phyloP scores from a whole-genome alignment of 2,797 vertebrate species.

The Urocyon cinereoargenteus region DNA sequence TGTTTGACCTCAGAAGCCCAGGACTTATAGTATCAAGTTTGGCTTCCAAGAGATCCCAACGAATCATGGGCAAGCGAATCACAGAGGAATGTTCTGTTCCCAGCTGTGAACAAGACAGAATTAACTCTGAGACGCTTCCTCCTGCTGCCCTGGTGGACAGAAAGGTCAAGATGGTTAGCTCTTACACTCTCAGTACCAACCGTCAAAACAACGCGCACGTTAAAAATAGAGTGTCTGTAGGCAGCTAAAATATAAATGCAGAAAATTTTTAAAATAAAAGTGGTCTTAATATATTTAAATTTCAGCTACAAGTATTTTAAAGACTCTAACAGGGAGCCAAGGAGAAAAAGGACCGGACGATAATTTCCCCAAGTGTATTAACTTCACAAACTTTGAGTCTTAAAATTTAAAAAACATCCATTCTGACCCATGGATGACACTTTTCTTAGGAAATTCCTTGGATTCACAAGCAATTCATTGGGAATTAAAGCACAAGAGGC shows the following conservation, averaged over 20 bases:
- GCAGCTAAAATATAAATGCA: constrained; percentile 75
- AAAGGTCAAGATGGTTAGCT: constrained; percentile 92
- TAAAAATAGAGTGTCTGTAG: constrained; percentile 85
- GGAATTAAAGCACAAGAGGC: constrained; percentile 72
- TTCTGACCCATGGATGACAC: constrained; percentile 72
- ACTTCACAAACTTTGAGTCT: constrained; percentile 72
- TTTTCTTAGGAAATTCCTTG: constrained; percentile 81
- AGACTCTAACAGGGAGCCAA: constrained; percentile 58
- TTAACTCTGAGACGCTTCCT: constrained; percentile 91
- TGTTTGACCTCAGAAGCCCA: constrained; percentile 87
- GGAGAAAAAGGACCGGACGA: constrained; percentile 30
- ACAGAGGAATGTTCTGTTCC: constrained; percentile 94
- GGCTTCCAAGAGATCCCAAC: constrained; percentile 90
- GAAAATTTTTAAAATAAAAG: constrained; percentile 72
- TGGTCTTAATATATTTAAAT: constrained; percentile 77
- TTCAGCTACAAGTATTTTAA: constrained; percentile 65
- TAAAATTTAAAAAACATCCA: constrained; percentile 74
- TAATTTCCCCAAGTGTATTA: constrained; percentile 67
- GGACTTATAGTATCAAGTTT: constrained; percentile 91
- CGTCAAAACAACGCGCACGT: constrained; percentile 87
- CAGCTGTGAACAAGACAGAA: constrained; percentile 91
- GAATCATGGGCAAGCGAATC: constrained; percentile 94
- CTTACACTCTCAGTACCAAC: constrained; percentile 82
- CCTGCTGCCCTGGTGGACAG: constrained; percentile 88
- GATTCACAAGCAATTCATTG: constrained; percentile 74